Percentiles rank a stretch among this genome's conserved stretches.
Evolutionary conservation across 2,888 invertebrate species (phyloP).

Genomic region (Mimas tiliae): DNA sequence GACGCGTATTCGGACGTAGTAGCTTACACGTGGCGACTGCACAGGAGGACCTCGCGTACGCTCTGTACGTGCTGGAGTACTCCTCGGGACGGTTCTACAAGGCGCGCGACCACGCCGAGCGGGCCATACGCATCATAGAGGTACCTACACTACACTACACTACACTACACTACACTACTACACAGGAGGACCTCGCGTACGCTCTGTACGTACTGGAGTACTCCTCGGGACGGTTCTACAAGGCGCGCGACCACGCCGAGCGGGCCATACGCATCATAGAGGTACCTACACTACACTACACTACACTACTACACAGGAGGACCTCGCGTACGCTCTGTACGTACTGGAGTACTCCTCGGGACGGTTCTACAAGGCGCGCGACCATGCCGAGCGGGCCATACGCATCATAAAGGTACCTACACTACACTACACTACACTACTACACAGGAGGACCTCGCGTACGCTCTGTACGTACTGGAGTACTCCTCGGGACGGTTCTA

Average conservation of each 20-base stretch:
- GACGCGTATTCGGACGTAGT: conserved; percentile 91
- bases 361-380: conserved; percentile 91
- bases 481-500: too few species aligned
- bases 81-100: conserved; percentile 93
- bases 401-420: conserved; percentile 87
- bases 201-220: conserved; percentile 97
- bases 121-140: conserved; percentile 92
- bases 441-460: too few species aligned
- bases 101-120: conserved; percentile 93
- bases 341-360: conserved; percentile 96
- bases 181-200: conserved; percentile 96
- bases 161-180: conserved; percentile 78
- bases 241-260: conserved; percentile 93
- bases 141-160: too few species aligned
- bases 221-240: conserved; percentile 92
- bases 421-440: not conserved
- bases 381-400: conserved; percentile 93
- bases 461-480: too few species aligned
- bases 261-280: conserved; percentile 92
- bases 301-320: conserved; percentile 91
- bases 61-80: conserved; percentile 96
- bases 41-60: conserved; percentile 96
- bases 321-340: conserved; percentile 96
- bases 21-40: conserved; percentile 95
- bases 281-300: conserved; percentile 43